Conservation (phyloP, 2,113 vertebrate genomes). For the Corvus cornix region DNA sequence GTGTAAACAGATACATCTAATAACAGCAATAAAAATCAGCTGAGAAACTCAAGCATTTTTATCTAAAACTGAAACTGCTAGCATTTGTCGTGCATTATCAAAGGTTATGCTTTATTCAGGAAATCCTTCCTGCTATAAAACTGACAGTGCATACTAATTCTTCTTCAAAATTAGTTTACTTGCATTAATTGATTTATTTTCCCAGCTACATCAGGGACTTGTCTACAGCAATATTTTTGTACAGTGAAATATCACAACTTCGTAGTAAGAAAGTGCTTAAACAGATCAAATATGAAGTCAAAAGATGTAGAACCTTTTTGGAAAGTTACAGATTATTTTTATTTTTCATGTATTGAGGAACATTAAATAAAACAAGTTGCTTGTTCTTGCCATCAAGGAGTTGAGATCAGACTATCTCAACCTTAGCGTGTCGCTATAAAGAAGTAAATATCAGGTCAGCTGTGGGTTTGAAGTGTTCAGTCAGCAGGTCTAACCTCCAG, state of each 20-base stretch:
- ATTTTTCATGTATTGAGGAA: constrained; percentile 1
- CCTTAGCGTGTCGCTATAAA: background rate
- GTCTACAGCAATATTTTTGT: background rate
- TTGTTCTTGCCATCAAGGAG: constrained; percentile 36
- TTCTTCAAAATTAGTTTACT: constrained; percentile 36
- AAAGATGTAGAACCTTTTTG: background rate
- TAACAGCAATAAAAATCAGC: background rate
- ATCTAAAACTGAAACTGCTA: background rate
- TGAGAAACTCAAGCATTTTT: background rate
- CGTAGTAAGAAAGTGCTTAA: background rate
- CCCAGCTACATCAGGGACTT: background rate
- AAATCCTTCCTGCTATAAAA: constrained; percentile 46
- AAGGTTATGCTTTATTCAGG: constrained; percentile 40
- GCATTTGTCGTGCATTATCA: background rate
- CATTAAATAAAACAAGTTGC: background rate
- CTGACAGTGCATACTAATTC: constrained; percentile 48
- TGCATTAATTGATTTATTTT: constrained; percentile 53
- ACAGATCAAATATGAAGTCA: background rate
- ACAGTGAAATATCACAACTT: constrained; percentile 18
- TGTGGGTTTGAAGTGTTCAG: constrained; percentile 42
- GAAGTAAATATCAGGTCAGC: constrained; percentile 31
- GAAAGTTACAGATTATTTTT: constrained; percentile 1
- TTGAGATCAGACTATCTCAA: background rate
- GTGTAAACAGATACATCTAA: background rate
- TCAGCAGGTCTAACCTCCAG: background rate